Conservation (phyloP, 2,797 vertebrate genomes). For the Cetoscarus ocellatus region DNA sequence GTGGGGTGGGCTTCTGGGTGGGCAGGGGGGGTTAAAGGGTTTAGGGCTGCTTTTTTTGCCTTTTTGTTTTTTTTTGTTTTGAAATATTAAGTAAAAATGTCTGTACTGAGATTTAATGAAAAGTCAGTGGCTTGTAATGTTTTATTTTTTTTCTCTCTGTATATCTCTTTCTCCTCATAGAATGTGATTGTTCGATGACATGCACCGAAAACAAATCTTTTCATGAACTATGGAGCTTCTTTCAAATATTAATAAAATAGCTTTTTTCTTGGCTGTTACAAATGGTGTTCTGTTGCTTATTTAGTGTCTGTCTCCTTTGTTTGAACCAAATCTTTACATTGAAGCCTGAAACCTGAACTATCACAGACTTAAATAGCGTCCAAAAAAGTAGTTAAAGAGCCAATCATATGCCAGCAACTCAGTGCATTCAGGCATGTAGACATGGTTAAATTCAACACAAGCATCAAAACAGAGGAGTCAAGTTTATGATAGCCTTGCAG, state of each 20-base stretch:
- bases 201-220: slow-evolving; percentile 93
- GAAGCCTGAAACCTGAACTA: too few species aligned
- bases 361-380: too few species aligned
- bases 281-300: slow-evolving; percentile 17
- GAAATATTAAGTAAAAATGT: slow-evolving; percentile 89
- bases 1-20: slow-evolving; percentile 5
- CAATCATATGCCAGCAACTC: too few species aligned
- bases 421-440: too few species aligned
- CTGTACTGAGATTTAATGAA: slow-evolving; percentile 94
- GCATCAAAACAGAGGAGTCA: too few species aligned
- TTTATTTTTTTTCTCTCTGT: slow-evolving; percentile 88
- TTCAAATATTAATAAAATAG: slow-evolving; percentile 98
- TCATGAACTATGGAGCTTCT: slow-evolving; percentile 97
- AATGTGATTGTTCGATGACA: slow-evolving; percentile 98
- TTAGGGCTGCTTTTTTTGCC: slow-evolving; percentile 74
- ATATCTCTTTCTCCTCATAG: slow-evolving; percentile 96
- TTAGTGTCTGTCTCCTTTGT: slow-evolving; percentile 7
- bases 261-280: slow-evolving; percentile 95
- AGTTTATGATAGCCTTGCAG: too few species aligned
- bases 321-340: background rate
- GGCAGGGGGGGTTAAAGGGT: slow-evolving; percentile 48
- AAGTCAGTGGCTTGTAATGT: slow-evolving; percentile 95
- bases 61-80: slow-evolving; percentile 67
- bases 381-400: too few species aligned
- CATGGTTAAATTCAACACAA: too few species aligned